Evolutionary conservation across 1,140 invertebrate species (phyloP), one percentile per base, ranked within the genome.

Genomic region (Ganaspis sp.): DNA sequence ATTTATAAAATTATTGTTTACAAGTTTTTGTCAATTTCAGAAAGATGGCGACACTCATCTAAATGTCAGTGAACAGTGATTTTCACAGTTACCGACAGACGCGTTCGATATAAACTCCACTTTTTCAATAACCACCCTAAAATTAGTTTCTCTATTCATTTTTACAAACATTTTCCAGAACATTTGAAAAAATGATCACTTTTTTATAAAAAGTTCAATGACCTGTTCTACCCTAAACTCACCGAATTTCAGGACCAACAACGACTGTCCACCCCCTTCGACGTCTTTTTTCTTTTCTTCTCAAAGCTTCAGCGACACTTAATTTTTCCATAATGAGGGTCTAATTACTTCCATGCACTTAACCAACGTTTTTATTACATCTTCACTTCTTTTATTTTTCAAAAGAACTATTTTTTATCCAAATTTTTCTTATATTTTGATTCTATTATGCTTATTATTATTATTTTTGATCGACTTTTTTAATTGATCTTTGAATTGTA

Each of bases 251-350:
- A 23, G 92, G 92, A 45, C 93, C 93, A 70, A 94, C 90, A 9
- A 94, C 93, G 6, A 94, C 93, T 9, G 93, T 94, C 93, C 93
- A 94, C 1, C 93, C 93, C 42, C 93, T 89, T 40, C 92, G 88
- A n/a, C 93, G 91, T 77, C 93, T 87, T 77, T 87, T 89, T 19
- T 92, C 91, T 76, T 93, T 91, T 42, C 89, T 85, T 8, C 88
- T 83, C 79, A 85, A 79, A 83, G 83, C 73, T 78, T 93, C 92
- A 45, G 90, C 89, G 4, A 90, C 84, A 73, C 87, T 90, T 9
- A 91, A 79, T 69, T 88, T 89, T 75, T 93, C 92, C 85, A 89
- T 88, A n/a, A 40, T 81, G 29, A 58, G 74, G 73, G 58, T 79
- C 75, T 42, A 54, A 53, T 40, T 23, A 29, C 23, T 64, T 64